Percentiles rank a stretch among this genome's conserved stretches.
These are phyloP conservation scores for Aphaenogaster ashmeadi DNA, from an alignment of 1,140 invertebrate species.

Conservation along the genomic window DNA sequence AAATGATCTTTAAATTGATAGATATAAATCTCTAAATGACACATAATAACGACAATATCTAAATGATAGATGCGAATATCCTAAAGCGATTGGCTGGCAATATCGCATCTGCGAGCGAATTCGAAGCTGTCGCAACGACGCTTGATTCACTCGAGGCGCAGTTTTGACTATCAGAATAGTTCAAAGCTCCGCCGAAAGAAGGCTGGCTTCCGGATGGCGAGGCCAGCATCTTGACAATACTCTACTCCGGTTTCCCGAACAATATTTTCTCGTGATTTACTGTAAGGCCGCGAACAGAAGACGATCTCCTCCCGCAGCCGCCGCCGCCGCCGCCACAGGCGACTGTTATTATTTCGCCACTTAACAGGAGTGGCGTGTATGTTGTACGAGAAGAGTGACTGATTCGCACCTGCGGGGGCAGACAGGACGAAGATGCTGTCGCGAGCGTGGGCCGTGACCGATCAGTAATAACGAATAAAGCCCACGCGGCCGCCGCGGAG, in stretches of 20 bases:
- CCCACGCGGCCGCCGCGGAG: conserved; percentile 67
- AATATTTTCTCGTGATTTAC: conserved; percentile 30
- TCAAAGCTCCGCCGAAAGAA: background rate
- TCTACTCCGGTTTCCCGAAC: background rate
- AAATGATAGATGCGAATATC: conserved; percentile 5
- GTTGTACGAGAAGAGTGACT: conserved; percentile 51
- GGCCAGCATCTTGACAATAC: background rate
- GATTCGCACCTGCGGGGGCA: conserved; percentile 71
- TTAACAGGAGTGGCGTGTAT: conserved; percentile 68
- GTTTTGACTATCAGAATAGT: background rate
- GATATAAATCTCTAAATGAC: background rate
- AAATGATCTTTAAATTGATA: background rate
- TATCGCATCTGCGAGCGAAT: background rate
- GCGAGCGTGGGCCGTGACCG: conserved; percentile 63
- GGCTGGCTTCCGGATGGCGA: background rate
- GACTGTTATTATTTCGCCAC: conserved; percentile 70
- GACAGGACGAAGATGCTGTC: conserved; percentile 65
- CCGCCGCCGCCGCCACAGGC: background rate
- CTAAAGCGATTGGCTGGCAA: background rate
- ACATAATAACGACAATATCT: background rate
- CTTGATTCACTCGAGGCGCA: background rate
- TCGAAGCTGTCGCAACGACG: background rate
- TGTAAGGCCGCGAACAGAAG: background rate
- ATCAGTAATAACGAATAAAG: conserved; percentile 74
- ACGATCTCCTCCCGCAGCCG: conserved; percentile 10